Evolutionary conservation across 2,113 vertebrate species (phyloP), one percentile per base, ranked within the genome.

Genomic region (Microcebus jonahi): DNA sequence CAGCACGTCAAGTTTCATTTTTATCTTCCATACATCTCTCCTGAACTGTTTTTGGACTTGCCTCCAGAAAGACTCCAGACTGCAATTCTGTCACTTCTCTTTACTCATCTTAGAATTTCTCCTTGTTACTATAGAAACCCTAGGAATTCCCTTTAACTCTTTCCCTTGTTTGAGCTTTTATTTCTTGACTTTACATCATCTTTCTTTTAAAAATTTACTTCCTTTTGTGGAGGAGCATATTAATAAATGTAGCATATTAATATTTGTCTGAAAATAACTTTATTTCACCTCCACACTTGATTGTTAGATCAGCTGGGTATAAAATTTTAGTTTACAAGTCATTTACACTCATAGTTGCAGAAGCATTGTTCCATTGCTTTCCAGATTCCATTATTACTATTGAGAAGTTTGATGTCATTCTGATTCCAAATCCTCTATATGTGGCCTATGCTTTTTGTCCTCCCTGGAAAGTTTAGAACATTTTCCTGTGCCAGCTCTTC

Each of bases 261-360:
- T 42, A 50, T 57, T 45, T 21, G 11, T 57, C 70, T 79, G 48
- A 77, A 73, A 90, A 63, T 67, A 89, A 91, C 23, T 67, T 71
- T 27, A 48, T 45, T 95, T 23, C 73, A 61, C 27, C 34, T 59
- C 34, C 21, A 76, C 3, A 15, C 23, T 70, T 57, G 42, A 79
- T 87, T 75, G 13, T 5, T 87, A 85, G 27, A 48, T 39, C 80
- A 25, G 36, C 86, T 94, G 67, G 80, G 85, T 88, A 80, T 88
- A 94, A 96, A 94, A 79, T 57, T 96, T 88, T 80, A n/a, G 29
- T 34, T 84, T 70, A 25, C 6, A 63, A 20, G 39, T 50, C 25
- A 82, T 73, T 95, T 80, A 55, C 15, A 36, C 18, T 71, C 36
- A 25, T 17, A 34, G 27, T 80, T 90, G 85, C 18, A 77, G 65